Base-by-base conservation (phyloP, 2,113 vertebrate species). In the Turnix velox region DNA sequence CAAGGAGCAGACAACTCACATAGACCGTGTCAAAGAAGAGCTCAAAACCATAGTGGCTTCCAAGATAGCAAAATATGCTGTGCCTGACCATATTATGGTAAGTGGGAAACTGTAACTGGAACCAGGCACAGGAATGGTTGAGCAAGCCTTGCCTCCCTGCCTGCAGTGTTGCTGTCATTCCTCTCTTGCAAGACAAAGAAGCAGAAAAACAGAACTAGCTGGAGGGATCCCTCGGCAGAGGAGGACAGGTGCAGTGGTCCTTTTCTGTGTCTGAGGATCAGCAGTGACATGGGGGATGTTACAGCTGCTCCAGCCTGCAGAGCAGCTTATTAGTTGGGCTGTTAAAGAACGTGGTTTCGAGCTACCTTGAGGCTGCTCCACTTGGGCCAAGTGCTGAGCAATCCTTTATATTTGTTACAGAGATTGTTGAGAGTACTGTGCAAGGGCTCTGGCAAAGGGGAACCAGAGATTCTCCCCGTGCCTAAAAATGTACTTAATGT, bases 41-140 rank as follows among this genome's bases (percentile, higher is more conserved):
- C 97, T 99, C 73, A 98, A 92, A 95, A 62, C 62, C 2, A 96
- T 98, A 18, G 98, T 99, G 65, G 97, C 98, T 65, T 96, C 95
- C 35, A 99, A 98, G 92, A 99, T 99, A 17, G 98, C 99, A 87
- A 99, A 99, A 79, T 99, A 99, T 2, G 99, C 99, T 2, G 96
- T 99, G 55, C 99, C 99, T 4, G 98, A 99, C 37, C 98, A 99
- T 80, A 98, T 99, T 75, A 90, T 99, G 98, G 99, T 99, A 91
- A 98, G 98, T 92, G 72, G 27, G 57, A 67, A 62, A 51, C 37
- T 46, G 13, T 66, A 80, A 87, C 35, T 37, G 69, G 28, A 28
- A 37, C n/a, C n/a, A 62, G 39, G 33, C 66, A 14, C 10, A 62
- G 54, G 45, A 76, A 39, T 8, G 33, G n/a, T 33, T 22, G 10